Conservation (phyloP, 1,140 invertebrate genomes). For the Scaptomyza montana region DNA sequence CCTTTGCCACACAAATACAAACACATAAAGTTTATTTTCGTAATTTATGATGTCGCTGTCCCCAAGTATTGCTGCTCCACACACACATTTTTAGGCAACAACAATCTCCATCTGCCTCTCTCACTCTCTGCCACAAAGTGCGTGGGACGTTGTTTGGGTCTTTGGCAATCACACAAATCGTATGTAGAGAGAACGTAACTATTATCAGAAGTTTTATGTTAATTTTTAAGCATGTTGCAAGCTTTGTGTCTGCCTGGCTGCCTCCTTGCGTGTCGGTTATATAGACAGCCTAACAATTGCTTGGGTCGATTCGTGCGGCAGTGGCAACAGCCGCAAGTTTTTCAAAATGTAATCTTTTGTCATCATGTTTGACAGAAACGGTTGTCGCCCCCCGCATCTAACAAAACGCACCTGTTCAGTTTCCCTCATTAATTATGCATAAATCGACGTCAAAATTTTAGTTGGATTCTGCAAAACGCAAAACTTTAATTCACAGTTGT, state of each 20-base stretch:
- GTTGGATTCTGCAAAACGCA: background rate
- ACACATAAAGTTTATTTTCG: conserved; percentile 72
- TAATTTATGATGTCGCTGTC: conserved; percentile 79
- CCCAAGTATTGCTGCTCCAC: conserved; percentile 24
- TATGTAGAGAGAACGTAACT: conserved; percentile 49
- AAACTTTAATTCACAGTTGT: conserved; percentile 28
- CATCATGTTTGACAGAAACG: conserved; percentile 76
- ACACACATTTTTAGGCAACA: no score
- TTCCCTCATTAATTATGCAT: conserved; percentile 82
- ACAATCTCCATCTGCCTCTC: no score
- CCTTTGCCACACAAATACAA: conserved; percentile 31
- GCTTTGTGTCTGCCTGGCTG: conserved; percentile 5
- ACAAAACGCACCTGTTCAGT: conserved; percentile 65
- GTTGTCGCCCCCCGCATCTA: conserved; percentile 48
- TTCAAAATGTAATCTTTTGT: conserved; percentile 78
- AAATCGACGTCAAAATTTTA: conserved; percentile 51
- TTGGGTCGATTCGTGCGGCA: conserved; percentile 30
- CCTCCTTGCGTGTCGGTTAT: conserved; percentile 8
- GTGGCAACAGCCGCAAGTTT: conserved; percentile 50
- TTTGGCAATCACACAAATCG: conserved; percentile 64
- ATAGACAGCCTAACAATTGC: no score
- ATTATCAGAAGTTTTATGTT: conserved; percentile 82
- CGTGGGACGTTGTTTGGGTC: conserved; percentile 32
- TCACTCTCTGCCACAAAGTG: conserved; percentile 2
- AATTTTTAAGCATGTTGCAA: conserved; percentile 76